A percentile compares a stretch with the other conserved stretches of the same genome.
Evolutionary conservation across 1,140 invertebrate genomes (phyloP).

Genomic region (Sesamia nonagrioides): DNA sequence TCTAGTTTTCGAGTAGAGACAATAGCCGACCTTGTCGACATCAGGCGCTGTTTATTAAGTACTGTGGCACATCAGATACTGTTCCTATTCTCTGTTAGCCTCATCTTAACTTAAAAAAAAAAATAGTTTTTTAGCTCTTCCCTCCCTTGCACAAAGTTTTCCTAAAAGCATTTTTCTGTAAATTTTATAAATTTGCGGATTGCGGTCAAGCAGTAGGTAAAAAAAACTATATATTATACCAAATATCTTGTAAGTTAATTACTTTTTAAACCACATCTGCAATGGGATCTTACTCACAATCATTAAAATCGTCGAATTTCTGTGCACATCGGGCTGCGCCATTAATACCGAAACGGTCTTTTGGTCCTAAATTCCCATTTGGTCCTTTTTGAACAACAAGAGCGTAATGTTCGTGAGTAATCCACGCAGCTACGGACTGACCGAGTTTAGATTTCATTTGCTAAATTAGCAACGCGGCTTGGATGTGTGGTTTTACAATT

Average conservation of each 20-base stretch:
- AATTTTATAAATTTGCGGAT: no score
- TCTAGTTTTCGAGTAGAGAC: no score
- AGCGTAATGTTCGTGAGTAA: conserved; percentile 33
- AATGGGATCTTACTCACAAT: background rate
- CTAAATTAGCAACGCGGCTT: conserved; percentile 36
- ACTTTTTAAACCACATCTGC: background rate
- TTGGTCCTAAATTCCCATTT: conserved; percentile 25
- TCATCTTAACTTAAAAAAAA: no score
- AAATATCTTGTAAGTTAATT: background rate
- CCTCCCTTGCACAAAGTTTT: no score
- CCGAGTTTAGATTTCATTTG: conserved; percentile 49
- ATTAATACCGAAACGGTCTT: conserved; percentile 39
- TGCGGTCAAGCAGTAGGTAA: no score
- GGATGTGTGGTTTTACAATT: conserved; percentile 18
- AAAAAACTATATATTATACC: no score
- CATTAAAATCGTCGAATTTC: conserved; percentile 18
- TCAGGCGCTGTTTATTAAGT: no score
- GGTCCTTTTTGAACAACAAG: conserved; percentile 30
- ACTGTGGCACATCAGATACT: no score
- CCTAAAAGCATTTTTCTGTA: no score
- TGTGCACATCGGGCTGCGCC: background rate
- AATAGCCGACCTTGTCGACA: no score
- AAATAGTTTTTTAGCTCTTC: no score
- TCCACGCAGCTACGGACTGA: conserved; percentile 29
- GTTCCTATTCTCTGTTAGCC: no score